Evolutionary conservation across 1,140 invertebrate genomes (phyloP).

Genomic region (Saccostrea glomerata): DNA sequence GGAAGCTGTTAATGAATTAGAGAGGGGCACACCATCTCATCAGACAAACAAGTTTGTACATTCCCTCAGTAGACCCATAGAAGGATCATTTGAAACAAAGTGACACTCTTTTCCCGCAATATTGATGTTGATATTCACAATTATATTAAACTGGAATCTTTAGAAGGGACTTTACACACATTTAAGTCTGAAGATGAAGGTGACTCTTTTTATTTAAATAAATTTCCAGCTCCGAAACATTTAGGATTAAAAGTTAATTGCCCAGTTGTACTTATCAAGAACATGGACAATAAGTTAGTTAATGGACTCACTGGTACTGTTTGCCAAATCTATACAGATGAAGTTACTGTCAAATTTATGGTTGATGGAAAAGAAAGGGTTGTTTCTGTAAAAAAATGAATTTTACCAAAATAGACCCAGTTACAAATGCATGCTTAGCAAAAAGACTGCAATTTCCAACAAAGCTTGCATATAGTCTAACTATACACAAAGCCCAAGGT

Average conservation of each 20-base stretch:
- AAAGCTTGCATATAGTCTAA: conserved; percentile 52
- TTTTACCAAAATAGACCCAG: conserved; percentile 45
- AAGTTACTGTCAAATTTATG: background rate
- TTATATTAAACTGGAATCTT: too few species aligned
- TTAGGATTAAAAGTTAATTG: conserved; percentile 26
- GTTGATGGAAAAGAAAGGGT: background rate
- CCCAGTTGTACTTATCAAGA: conserved; percentile 34
- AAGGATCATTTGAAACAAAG: too few species aligned
- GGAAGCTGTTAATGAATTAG: conserved; percentile 31
- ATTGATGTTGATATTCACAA: too few species aligned
- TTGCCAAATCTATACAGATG: background rate
- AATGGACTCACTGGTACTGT: conserved; percentile 40
- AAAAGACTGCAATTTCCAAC: conserved; percentile 45
- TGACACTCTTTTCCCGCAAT: too few species aligned
- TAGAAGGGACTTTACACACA: background rate
- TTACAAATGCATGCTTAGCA: conserved; percentile 17
- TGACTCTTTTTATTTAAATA: background rate
- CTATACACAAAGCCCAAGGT: conserved; percentile 56
- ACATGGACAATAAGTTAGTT: conserved; percentile 1
- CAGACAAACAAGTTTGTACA: background rate
- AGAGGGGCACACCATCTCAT: background rate
- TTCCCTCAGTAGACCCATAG: background rate
- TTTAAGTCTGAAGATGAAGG: conserved; percentile 19
- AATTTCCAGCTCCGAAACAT: conserved; percentile 13
- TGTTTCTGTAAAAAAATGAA: background rate